phyloP scores from a whole-genome alignment of 2,113 vertebrate species.

The Trematomus loennbergii region DNA sequence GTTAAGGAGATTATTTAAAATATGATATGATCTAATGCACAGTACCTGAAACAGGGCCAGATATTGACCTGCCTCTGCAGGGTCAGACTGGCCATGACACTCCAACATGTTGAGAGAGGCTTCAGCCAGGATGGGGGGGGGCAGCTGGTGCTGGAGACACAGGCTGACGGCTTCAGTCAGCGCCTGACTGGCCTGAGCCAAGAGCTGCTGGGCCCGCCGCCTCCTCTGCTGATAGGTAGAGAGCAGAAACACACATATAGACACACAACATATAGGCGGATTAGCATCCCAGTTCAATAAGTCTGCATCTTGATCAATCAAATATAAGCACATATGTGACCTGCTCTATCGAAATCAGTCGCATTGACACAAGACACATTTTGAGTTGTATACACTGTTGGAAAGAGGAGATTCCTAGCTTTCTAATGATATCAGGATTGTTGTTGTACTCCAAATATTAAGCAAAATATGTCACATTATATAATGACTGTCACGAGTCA shows the following conservation, averaged over 20 bases:
- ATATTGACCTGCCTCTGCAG: constrained; percentile 83
- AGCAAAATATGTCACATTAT: no score
- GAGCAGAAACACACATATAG: constrained; percentile 10
- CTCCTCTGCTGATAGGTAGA: constrained; percentile 62
- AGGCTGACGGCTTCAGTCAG: constrained; percentile 83
- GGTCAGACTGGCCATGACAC: constrained; percentile 84
- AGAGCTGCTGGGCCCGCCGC: constrained; percentile 77
- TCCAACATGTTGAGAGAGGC: constrained; percentile 88
- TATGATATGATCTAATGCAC: background rate
- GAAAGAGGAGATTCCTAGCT: no score
- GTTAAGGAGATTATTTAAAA: no score
- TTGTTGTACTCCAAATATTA: no score
- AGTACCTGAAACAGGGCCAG: constrained; percentile 92
- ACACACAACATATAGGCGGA: background rate
- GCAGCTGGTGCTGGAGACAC: constrained; percentile 79
- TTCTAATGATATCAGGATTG: no score
- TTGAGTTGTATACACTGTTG: no score
- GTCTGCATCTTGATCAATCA: background rate
- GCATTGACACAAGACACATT: no score
- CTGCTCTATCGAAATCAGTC: no score
- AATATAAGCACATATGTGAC: no score
- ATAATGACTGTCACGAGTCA: no score
- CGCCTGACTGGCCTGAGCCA: constrained; percentile 86
- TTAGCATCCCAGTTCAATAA: constrained; percentile 6
- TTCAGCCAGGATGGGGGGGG: constrained; percentile 73